Evolutionary conservation across 1,140 invertebrate genomes (phyloP), one percentile per base, ranked within the genome.

Genomic region (Drosophila mojavensis): DNA sequence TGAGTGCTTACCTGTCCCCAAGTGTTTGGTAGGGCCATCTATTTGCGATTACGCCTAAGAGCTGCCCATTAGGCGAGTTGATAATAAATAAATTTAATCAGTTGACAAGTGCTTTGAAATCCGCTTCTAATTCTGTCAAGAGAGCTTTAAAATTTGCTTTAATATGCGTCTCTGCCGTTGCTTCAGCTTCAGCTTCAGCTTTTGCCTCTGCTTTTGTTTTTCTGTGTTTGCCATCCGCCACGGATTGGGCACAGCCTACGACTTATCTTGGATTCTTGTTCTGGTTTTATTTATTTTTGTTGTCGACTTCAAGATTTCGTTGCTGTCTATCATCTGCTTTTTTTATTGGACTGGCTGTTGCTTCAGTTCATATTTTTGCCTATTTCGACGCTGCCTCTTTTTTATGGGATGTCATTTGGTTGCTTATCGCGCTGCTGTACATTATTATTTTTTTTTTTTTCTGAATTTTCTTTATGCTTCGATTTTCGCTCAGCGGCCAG

Each of bases 11-110:
- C 7, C 41, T 45, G 56, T n/a, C 20, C 24, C 36, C 56, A 30
- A 45, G 41, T 59, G n/a, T 41, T 17, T 30, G 33, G 7, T 2
- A 13, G 15, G 24, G 4, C 13, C 43, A 33, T 26, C 55, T 45
- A 48, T 59, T 45, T 45, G 20, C 41, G 56, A 45, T 59, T 26
- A 59, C 36, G 39, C 24, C 56, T 17, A 28, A 60, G 41, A 48
- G 45, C 47, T 6, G 17, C 5, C 28, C 47, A 50, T 48, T 51
- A 48, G 11, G 30, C 30, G 47, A 11, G 20, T 50, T 50, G 28
- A 62, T 36, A 50, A 62, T 62, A 62, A 62, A 62, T 62, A 50
- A 62, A 62, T 62, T 50, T 62, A 62, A 62, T 62, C 60, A 62
- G 47, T 62, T 62, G 47, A 47, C 43, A 60, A 48, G 26, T 59